A percentile compares a stretch with the other conserved stretches of the same genome.
phyloP scores from a whole-genome alignment of 30 jellyfish, hydroid and myxozoan genomes.

The Aurelia sp. region DNA sequence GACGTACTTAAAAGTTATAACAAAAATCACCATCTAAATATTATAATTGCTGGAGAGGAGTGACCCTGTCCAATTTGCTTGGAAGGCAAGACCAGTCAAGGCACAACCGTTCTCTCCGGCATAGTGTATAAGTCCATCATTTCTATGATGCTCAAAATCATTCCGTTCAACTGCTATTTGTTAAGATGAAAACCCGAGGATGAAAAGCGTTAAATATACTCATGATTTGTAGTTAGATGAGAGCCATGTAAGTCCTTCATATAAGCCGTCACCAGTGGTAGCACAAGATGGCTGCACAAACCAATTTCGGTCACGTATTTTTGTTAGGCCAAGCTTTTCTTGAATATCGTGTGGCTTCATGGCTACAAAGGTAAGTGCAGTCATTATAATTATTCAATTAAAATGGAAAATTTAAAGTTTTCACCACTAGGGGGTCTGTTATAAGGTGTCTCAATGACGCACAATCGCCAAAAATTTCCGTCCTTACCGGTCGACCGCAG shows the following conservation, averaged over 20 bases:
- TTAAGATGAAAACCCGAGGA: slow-evolving; percentile 24
- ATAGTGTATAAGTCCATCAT: not conserved
- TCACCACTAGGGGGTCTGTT: too few species aligned
- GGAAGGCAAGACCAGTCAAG: too few species aligned
- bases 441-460: too few species aligned
- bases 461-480: too few species aligned
- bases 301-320: slow-evolving; percentile 97
- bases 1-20: too few species aligned
- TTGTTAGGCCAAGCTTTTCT: slow-evolving; percentile 96
- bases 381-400: not conserved
- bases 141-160: slow-evolving; percentile 43
- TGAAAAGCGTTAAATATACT: slow-evolving; percentile 15
- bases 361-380: slow-evolving; percentile 54
- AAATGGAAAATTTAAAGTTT: not conserved
- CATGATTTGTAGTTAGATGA: slow-evolving; percentile 96
- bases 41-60: too few species aligned
- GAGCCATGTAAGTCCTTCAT: slow-evolving; percentile 99
- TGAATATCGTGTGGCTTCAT: slow-evolving; percentile 96
- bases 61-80: too few species aligned
- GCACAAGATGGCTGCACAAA: slow-evolving; percentile 99
- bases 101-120: too few species aligned
- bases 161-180: slow-evolving; percentile 47
- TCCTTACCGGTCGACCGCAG: too few species aligned
- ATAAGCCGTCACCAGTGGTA: slow-evolving; percentile 98
- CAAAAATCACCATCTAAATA: too few species aligned